Conservation (phyloP, 1,140 invertebrate species). For the Amyelois transitella region DNA sequence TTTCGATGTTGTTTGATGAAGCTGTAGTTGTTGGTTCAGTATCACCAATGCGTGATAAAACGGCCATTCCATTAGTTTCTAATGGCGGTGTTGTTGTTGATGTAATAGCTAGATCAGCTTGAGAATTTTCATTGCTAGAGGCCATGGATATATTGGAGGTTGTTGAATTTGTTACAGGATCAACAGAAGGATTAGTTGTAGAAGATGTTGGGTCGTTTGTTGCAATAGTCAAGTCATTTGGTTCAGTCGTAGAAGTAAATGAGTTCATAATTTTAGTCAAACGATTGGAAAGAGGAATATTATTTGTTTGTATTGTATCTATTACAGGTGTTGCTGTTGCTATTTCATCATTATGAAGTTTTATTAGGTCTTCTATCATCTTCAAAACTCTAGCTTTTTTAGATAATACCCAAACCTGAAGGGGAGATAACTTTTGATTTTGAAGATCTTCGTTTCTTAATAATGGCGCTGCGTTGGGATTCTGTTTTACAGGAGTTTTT, state of each 20-base stretch:
- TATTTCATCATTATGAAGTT: constrained; percentile 64
- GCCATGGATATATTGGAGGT: neutral
- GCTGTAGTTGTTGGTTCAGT: constrained; percentile 18
- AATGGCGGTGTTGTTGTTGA: constrained; percentile 8
- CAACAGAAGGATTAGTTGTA: constrained; percentile 15
- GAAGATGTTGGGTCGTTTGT: constrained; percentile 15
- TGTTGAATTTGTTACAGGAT: constrained; percentile 10
- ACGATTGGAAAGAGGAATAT: constrained; percentile 43
- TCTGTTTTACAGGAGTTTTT: constrained; percentile 12
- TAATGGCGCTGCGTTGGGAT: constrained; percentile 5
- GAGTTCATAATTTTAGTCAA: constrained; percentile 56
- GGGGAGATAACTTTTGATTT: constrained; percentile 36
- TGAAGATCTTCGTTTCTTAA: constrained; percentile 9
- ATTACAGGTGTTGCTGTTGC: constrained; percentile 51
- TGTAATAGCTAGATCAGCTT: neutral
- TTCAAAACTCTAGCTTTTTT: constrained; percentile 69
- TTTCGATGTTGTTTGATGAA: constrained; percentile 14
- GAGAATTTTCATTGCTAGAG: neutral
- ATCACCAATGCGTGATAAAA: constrained; percentile 24
- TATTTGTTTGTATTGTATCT: constrained; percentile 34
- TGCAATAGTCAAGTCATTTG: constrained; percentile 25
- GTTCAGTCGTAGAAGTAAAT: constrained; percentile 43
- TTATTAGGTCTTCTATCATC: constrained; percentile 69
- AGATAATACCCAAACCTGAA: constrained; percentile 62
- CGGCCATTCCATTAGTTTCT: constrained; percentile 15